These are phyloP conservation scores for Melanerpes aurifrons DNA, from an alignment of 2,113 vertebrate species.

Conservation along the genomic window DNA sequence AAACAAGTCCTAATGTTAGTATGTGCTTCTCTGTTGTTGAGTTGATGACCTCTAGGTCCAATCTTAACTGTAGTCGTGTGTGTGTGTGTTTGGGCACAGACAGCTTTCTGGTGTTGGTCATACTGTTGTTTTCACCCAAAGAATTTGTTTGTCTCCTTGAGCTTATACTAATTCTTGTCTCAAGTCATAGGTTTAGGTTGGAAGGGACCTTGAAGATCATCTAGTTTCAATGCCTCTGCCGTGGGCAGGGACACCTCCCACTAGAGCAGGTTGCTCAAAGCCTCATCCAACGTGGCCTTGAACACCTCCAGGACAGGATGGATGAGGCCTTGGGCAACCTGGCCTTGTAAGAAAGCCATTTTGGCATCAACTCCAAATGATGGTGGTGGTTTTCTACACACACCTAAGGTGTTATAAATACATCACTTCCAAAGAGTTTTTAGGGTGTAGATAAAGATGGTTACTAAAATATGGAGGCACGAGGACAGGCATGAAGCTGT, in stretches of 20 bases:
- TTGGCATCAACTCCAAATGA: neutral
- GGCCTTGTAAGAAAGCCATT: neutral
- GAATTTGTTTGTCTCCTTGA: neutral
- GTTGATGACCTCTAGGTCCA: neutral
- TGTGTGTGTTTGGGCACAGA: slow-evolving; percentile 12
- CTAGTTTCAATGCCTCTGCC: no score
- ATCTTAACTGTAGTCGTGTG: neutral
- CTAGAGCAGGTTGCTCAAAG: no score
- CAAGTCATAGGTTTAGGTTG: neutral
- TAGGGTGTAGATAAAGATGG: no score
- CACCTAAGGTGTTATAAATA: neutral
- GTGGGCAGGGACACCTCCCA: no score
- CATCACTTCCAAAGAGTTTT: no score
- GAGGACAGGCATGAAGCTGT: neutral
- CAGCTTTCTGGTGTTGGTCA: neutral
- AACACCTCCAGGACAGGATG: no score
- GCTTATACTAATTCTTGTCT: neutral
- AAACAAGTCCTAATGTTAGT: neutral
- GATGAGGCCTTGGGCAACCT: no score
- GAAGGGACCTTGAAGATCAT: no score
- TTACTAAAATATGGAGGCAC: no score
- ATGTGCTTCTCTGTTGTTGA: neutral
- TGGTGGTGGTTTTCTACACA: neutral
- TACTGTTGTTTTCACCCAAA: neutral
- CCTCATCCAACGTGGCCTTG: no score